Evolutionary conservation across 2,888 invertebrate species (phyloP), one percentile per base, ranked within the genome.

Genomic region (Acronicta psi): DNA sequence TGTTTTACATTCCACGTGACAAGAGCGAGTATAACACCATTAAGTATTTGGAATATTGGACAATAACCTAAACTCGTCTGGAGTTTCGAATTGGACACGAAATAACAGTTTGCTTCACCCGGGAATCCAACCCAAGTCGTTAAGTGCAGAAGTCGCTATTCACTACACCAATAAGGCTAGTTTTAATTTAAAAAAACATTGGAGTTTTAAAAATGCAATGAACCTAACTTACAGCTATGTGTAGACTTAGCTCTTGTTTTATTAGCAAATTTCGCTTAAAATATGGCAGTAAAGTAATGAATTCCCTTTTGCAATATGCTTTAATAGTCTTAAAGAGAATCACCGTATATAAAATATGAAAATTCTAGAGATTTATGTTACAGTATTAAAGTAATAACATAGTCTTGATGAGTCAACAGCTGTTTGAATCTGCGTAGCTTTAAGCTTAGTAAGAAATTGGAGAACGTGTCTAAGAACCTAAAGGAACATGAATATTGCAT

Each of bases 371-470:
- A 76, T 76, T 76, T 74, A 74, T 70, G 69, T 41, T 54, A 18
- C 38, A 10, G 66, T 69, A 74, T 74, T 72, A 62, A 63, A 67
- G 57, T 65, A 61, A 61, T 74, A 65, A 74, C 69, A 75, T 73
- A 56, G 62, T 68, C 46, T 66, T 56, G 55, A 62, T 44, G 49
- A 47, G 42, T 47, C 23, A 53, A 44, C 73, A 69, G 60, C 66
- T 73, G 67, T 18, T 43, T 47, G 43, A 51, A 43, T 44, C 34
- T 49, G 11, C 42, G 42, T 31, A 56, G 50, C 53, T 44, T 71
- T 42, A 63, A 31, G 25, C 11, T 40, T 59, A 37, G 45, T 49
- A 49, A 49, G 43, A 54, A 55, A 43, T 47, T 18, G 14, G 9
- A 9, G n/a, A 8, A 42, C n/a, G 20, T 38, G 0, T 38, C 8